Base-by-base conservation (phyloP, 1,140 invertebrate genomes). In the Holotrichia oblita region DNA sequence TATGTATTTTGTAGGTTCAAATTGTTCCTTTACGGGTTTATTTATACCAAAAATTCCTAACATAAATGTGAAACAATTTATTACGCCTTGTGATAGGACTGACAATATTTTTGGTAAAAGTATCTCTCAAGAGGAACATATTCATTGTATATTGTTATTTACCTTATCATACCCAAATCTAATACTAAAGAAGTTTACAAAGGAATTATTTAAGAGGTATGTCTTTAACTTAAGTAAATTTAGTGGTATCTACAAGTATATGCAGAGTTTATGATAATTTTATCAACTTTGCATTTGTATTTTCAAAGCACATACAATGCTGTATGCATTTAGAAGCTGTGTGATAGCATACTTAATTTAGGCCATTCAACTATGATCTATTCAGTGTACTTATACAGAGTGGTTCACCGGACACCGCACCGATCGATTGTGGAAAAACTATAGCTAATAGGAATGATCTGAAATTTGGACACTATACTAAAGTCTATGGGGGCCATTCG, bases 21-120 rank as follows among this genome's bases (percentile, higher is more conserved):
- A 10, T 8, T 44, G 40, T 17, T n/a, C 41, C 41, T 74, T 74
- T 74, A 42, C 41, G 14, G 34, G 73, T 74, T 40, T 74, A 42
- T 74, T 74, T 20, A 20, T 74, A 41, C 73, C 73, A 41, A 20
- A 40, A 40, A 74, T 74, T 12, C 73, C 73, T 12, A 40, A 74
- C n/a, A 74, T 74, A 74, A 74, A 74, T 7, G 40, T 74, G 17
- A 41, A 44, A 74, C 34, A 10, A n/a, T 74, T 74, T 74, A 41
- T 7, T 74, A n/a, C 14, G 1, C 9, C 34, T 14, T 3, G 0
- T 41, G 20, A 20, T 40, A 34, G 12, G 2, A 42, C 73, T 12
- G 34, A 22, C 22, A 27, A 20, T 17, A 3, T 74, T 8, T 42
- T 74, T n/a, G 41, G 20, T 41, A 40, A 74, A 41, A 34, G 40